Percentiles rank a stretch among this genome's conserved stretches.
These are phyloP conservation scores for Rhipidura dahli DNA, from an alignment of 2,113 vertebrate genomes.

Conservation along the genomic window DNA sequence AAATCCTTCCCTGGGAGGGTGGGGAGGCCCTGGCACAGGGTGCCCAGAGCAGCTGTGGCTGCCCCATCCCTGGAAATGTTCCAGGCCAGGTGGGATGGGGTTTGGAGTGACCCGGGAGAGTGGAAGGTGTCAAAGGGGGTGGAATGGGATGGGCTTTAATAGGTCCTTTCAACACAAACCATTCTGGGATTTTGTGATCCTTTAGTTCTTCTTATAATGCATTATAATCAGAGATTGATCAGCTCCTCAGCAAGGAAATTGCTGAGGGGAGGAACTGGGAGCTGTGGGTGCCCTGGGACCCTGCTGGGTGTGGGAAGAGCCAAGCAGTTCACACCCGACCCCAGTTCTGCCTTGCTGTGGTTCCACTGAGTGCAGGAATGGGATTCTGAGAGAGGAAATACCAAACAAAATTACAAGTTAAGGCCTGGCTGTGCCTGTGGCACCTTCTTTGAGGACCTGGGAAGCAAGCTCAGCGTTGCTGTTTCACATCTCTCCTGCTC, in stretches of 20 bases:
- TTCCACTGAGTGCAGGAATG: rapidly evolving
- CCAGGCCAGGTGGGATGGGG: rapidly evolving
- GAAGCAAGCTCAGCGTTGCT: rapidly evolving
- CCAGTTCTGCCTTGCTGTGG: neutral
- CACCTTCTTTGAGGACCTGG: neutral
- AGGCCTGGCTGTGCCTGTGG: neutral
- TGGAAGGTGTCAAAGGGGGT: neutral
- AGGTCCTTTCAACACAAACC: neutral
- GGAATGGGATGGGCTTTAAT: neutral
- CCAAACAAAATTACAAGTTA: no score
- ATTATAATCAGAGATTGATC: neutral
- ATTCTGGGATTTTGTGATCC: neutral
- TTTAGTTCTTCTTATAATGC: neutral
- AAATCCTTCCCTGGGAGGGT: neutral
- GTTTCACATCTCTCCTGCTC: rapidly evolving
- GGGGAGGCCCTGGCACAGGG: neutral
- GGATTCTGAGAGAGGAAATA: neutral
- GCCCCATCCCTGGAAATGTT: neutral
- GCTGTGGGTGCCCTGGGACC: neutral
- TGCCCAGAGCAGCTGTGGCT: neutral
- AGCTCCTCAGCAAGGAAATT: neutral
- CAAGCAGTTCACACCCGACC: neutral
- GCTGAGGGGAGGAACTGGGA: neutral
- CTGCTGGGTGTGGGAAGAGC: rapidly evolving
- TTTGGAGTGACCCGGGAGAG: neutral